Base-by-base conservation (phyloP, 30 jellyfish, hydroid and myxozoan genomes). In the Sanderia malayensis region DNA sequence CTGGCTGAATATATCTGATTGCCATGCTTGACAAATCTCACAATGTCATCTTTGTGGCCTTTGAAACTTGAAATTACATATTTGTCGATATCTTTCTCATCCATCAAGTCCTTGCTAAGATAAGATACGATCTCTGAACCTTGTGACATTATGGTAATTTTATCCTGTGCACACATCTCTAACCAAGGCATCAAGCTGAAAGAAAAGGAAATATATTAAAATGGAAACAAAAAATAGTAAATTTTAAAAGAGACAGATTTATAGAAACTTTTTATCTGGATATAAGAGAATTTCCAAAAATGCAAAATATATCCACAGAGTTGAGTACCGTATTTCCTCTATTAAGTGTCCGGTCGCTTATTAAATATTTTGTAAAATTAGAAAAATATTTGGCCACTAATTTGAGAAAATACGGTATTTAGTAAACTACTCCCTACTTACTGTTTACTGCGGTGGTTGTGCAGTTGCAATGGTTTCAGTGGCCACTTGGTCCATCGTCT, bases 171-270 rank as follows among this genome's bases (percentile, higher is more conserved):
- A 58, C 57, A 52, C 25, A 76, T 30, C 57, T 45, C 73, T 1
- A 76, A 33, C 81, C 88, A 76, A 1, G 88, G 88, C 88, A 76
- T 76, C 88, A 61, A 37, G 52, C 88, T 76, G 31, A 8, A 76
- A 63, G 46, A 74, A 37, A 49, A 21, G 23, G 30, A 20, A 21
- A 29, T 29, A 29, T 18, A 32, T 13, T n/a, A n/a, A n/a, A n/a
- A 17, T 63, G 28, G 15, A 18, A 1, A 37, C 13, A 63, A 18
- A 31, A 63, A 63, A 25, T n/a, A 63, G 58, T 26, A 26, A 31
- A 13, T 31, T 21, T 28, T 31, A 37, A 22, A 6, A 6, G 67
- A 55, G 28, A 15, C 3, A 26, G 17, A 26, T 19, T 19, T 55
- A n/a, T 55, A 26, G 41, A 1, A 22, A 22, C 71, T 4, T 21